phyloP scores from a whole-genome alignment of 2,888 invertebrate genomes.

The Calameuta idolon region DNA sequence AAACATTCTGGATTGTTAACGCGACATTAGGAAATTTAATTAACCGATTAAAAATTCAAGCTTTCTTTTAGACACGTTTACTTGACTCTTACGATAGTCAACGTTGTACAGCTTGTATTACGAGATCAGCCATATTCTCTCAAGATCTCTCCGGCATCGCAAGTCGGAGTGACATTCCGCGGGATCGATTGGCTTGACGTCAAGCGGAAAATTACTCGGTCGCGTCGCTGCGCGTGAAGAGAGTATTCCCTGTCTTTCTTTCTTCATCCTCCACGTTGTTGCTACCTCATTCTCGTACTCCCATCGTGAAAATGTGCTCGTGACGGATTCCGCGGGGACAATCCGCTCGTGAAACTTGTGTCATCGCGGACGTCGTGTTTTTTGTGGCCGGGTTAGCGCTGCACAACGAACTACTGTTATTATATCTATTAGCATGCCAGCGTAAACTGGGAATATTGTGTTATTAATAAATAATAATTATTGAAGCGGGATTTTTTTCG shows the following conservation, averaged over 20 bases:
- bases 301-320: slow-evolving; percentile 21
- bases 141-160: slow-evolving; percentile 7
- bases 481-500: not conserved
- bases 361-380: not conserved
- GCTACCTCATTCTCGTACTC: not conserved
- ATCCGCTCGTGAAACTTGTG: not conserved
- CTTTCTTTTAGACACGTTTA: not conserved
- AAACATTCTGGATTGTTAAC: not conserved
- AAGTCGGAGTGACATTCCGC: slow-evolving; percentile 10
- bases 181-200: slow-evolving; percentile 15
- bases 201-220: slow-evolving; percentile 8
- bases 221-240: slow-evolving; percentile 10
- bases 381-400: not conserved
- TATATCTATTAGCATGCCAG: not conserved
- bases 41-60: not conserved
- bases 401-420: not conserved
- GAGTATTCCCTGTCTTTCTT: not conserved
- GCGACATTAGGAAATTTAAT: not conserved
- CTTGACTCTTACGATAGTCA: not conserved
- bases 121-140: slow-evolving; percentile 13
- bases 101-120: not conserved
- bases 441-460: not conserved
- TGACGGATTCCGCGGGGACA: slow-evolving; percentile 15
- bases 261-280: not conserved
- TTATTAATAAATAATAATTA: not conserved